These are phyloP conservation scores for Galeopsomyia nigrocyanea DNA, from an alignment of 2,888 invertebrate genomes.

Conservation along the genomic window DNA sequence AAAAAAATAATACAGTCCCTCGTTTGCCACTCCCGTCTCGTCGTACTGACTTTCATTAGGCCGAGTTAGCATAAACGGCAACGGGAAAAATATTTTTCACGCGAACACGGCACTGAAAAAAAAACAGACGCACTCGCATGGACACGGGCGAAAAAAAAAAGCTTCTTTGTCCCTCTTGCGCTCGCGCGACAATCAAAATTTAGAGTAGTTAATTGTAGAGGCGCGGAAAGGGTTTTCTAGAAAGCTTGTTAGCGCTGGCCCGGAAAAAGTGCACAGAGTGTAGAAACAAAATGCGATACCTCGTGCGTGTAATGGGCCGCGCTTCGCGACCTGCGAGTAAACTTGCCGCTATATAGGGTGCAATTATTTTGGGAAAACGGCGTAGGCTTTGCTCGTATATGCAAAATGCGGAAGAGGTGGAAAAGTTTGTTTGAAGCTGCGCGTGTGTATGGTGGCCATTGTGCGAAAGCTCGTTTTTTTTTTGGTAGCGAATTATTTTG, in stretches of 20 bases:
- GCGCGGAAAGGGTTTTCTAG: slow-evolving; percentile 47
- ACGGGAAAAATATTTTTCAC: slow-evolving; percentile 31
- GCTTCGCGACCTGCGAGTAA: slow-evolving; percentile 7
- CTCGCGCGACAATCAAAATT: slow-evolving; percentile 64
- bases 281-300: slow-evolving; percentile 61
- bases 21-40: slow-evolving; percentile 7
- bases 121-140: slow-evolving; percentile 3
- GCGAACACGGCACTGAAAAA: background rate
- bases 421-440: too few species aligned
- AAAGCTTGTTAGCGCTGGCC: slow-evolving; percentile 57
- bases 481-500: too few species aligned
- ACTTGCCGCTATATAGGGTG: background rate
- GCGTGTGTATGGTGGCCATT: too few species aligned
- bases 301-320: slow-evolving; percentile 55
- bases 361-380: slow-evolving; percentile 23
- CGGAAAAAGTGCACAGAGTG: slow-evolving; percentile 59
- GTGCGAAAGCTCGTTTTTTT: too few species aligned
- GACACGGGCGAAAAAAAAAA: slow-evolving; percentile 34
- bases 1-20: slow-evolving; percentile 24
- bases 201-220: slow-evolving; percentile 66
- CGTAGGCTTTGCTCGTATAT: background rate
- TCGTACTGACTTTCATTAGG: slow-evolving; percentile 37
- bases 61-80: slow-evolving; percentile 34
- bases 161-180: slow-evolving; percentile 60
- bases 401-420: background rate